These are phyloP conservation scores for Triplophysa siluroides DNA, from an alignment of 2,113 vertebrate genomes.

Conservation along the genomic window DNA sequence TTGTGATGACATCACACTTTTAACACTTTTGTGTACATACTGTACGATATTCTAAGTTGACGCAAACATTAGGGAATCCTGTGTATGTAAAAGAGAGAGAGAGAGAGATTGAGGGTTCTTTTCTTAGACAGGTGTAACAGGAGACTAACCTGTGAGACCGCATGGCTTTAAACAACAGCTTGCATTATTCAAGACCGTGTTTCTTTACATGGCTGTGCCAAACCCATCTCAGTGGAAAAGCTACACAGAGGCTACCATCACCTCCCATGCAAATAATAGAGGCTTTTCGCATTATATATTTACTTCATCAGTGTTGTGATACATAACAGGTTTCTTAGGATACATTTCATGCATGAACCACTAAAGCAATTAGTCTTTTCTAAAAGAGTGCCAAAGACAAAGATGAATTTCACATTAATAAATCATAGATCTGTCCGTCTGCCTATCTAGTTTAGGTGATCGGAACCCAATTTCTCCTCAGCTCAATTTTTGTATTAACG, in stretches of 20 bases:
- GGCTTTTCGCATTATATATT: background rate
- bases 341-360: conserved; percentile 4
- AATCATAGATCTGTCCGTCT: background rate
- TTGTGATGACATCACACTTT: background rate
- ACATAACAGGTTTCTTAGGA: background rate
- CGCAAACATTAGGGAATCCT: background rate
- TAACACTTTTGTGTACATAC: background rate
- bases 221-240: conserved; percentile 49
- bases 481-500: too few relatives aligned
- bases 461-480: too few relatives aligned
- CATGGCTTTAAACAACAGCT: conserved; percentile 50
- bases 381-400: background rate
- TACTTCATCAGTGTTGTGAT: too few relatives aligned
- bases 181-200: conserved; percentile 66
- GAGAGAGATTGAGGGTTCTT: background rate
- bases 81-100: background rate
- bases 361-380: conserved; percentile 6
- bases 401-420: background rate
- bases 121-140: conserved; percentile 60
- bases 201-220: conserved; percentile 47
- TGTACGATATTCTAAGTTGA: background rate
- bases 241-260: conserved; percentile 36
- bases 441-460: too few relatives aligned
- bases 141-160: conserved; percentile 52
- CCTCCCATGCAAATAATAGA: background rate